These are phyloP conservation scores for Bombus superbus DNA, from an alignment of 1,140 invertebrate genomes.

Conservation along the genomic window DNA sequence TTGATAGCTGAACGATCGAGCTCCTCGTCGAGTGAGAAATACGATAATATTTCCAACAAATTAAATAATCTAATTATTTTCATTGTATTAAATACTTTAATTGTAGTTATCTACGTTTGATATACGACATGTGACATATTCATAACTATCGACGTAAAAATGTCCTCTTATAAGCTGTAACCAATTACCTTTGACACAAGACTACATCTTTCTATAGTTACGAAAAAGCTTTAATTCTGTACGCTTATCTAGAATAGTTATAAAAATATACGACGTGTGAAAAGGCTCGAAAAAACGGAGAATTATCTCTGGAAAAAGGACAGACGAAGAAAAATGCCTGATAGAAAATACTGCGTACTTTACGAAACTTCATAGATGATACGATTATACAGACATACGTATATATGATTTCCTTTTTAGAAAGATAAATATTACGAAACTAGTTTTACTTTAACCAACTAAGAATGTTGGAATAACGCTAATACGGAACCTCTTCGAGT, in stretches of 20 bases:
- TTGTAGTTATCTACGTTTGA: background rate
- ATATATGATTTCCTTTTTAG: background rate
- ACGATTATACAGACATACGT: background rate
- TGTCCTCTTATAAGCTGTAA: background rate
- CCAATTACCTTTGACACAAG: background rate
- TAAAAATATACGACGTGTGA: background rate
- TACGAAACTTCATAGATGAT: background rate
- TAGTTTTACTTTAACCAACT: background rate
- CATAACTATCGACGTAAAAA: background rate
- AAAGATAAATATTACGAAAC: background rate
- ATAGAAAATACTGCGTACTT: background rate
- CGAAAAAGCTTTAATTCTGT: background rate
- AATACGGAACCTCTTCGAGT: background rate
- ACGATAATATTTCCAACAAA: background rate
- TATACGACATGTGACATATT: background rate
- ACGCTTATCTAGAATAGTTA: background rate
- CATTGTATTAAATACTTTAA: background rate
- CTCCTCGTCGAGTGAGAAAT: background rate
- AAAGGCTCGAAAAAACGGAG: background rate
- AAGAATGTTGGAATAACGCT: background rate
- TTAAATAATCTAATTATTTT: background rate
- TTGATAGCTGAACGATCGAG: background rate
- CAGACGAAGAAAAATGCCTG: background rate
- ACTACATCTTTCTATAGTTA: background rate
- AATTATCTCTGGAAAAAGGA: background rate